phyloP scores from a whole-genome alignment of 2,113 vertebrate species.

The Danio rerio region DNA sequence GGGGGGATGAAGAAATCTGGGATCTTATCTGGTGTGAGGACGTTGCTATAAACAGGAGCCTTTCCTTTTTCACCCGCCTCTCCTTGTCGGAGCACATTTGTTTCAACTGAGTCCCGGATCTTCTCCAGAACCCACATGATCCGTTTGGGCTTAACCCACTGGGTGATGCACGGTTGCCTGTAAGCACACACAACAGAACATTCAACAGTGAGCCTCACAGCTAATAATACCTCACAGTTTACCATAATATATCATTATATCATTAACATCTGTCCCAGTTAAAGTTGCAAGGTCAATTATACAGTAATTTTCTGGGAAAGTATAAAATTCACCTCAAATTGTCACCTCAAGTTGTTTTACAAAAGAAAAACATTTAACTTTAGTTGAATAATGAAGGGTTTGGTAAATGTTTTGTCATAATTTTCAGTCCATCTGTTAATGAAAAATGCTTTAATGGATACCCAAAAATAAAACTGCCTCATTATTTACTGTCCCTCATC shows the following conservation, averaged over 20 bases:
- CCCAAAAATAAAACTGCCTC: no score
- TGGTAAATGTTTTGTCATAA: no score
- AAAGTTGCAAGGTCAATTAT: background rate
- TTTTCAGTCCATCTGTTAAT: no score
- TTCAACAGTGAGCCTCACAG: background rate
- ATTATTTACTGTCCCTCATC: no score
- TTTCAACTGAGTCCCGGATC: conserved; percentile 88
- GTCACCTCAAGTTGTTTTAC: no score
- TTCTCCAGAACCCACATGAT: conserved; percentile 95
- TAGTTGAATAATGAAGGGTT: no score
- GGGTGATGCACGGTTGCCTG: conserved; percentile 19
- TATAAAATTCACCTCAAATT: no score
- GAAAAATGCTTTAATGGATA: no score
- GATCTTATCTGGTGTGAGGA: conserved; percentile 96
- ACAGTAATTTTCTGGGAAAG: background rate
- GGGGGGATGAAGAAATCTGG: conserved; percentile 97
- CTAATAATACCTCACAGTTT: background rate
- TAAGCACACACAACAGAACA: conserved; percentile 30
- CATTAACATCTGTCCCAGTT: background rate
- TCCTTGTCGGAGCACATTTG: conserved; percentile 72
- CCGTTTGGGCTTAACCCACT: conserved; percentile 16
- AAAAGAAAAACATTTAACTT: no score
- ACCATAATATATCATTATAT: background rate
- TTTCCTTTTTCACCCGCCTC: conserved; percentile 77
- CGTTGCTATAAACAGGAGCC: conserved; percentile 87